Evolutionary conservation across 2,888 invertebrate species (phyloP).

Genomic region (Himalopsyche japonica): DNA sequence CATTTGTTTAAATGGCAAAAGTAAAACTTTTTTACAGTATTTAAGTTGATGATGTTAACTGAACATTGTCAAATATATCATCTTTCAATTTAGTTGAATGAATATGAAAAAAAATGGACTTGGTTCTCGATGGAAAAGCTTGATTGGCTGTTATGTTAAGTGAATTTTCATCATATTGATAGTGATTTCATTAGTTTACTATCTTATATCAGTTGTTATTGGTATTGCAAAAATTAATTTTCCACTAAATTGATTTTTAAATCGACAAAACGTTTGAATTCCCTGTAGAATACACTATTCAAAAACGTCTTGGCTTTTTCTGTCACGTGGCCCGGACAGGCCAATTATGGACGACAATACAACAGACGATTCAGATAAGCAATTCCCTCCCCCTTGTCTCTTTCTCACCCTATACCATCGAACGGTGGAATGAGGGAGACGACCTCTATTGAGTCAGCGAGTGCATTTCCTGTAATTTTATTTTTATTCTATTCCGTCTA

Average conservation of each 20-base stretch:
- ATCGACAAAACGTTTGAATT: neutral
- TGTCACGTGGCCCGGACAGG: conserved; percentile 36
- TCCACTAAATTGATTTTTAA: neutral
- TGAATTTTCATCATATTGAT: too few species aligned
- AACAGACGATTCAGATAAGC: conserved; percentile 35
- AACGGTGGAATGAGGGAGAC: conserved; percentile 4
- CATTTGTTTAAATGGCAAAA: too few species aligned
- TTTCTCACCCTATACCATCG: neutral
- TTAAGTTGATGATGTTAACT: too few species aligned
- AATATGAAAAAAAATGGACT: too few species aligned
- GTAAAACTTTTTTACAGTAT: too few species aligned
- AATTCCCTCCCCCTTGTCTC: conserved; percentile 9
- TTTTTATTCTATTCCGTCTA: conserved; percentile 12
- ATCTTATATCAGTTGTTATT: neutral
- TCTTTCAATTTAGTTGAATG: too few species aligned
- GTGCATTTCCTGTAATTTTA: conserved; percentile 38
- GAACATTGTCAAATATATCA: too few species aligned
- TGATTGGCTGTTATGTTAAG: too few species aligned
- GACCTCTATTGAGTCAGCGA: conserved; percentile 7
- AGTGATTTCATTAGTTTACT: too few species aligned
- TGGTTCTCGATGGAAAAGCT: too few species aligned
- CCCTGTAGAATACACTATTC: neutral
- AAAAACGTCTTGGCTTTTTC: conserved; percentile 8
- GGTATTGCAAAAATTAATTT: neutral
- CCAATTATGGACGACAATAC: conserved; percentile 39